Conservation (phyloP, 2,797 vertebrate genomes). For the Gorsachius magnificus region DNA sequence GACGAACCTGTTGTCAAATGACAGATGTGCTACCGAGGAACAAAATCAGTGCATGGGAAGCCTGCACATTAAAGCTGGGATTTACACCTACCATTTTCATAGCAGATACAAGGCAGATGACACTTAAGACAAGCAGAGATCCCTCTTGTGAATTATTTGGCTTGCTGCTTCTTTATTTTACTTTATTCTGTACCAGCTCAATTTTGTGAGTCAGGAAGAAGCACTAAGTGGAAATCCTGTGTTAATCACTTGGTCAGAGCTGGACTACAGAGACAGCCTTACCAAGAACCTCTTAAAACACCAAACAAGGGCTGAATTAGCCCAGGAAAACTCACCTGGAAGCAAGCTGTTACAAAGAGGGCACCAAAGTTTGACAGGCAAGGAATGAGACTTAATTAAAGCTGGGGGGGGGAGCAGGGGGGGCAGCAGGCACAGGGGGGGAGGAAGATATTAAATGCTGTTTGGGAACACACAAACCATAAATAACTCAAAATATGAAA, state of each 20-base stretch:
- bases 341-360: background rate
- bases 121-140: background rate
- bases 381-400: conserved; percentile 40
- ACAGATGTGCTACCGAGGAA: background rate
- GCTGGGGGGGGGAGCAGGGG: background rate
- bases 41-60: background rate
- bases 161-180: background rate
- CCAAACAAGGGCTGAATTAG: background rate
- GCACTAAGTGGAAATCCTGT: background rate
- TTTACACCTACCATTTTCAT: background rate
- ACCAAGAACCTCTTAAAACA: background rate
- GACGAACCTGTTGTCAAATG: background rate
- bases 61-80: background rate
- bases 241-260: conserved; percentile 10
- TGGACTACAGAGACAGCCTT: background rate
- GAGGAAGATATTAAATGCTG: conserved; percentile 45
- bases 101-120: background rate
- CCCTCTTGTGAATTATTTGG: background rate
- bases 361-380: conserved; percentile 18
- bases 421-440: background rate
- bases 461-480: conserved; percentile 51
- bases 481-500: conserved; percentile 54
- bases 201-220: background rate
- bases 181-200: background rate
- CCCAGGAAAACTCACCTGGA: conserved; percentile 23